Conservation (phyloP, 2,113 vertebrate species). For the Callorhinus ursinus region DNA sequence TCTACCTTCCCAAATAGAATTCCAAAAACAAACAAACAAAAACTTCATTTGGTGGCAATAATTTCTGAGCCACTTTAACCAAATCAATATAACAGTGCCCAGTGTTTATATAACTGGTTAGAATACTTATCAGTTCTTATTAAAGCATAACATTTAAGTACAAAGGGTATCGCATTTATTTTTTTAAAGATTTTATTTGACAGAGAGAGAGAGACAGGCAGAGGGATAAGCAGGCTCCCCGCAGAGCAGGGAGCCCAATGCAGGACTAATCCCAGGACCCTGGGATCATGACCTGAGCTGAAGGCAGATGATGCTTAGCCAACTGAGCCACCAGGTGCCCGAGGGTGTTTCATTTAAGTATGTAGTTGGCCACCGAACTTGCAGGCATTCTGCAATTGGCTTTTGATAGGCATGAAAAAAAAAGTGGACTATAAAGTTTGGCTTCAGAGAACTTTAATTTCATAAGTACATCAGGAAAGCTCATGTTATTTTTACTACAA, state of each 20-base stretch:
- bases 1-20: neutral
- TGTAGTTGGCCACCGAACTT: neutral
- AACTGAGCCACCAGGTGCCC: no score
- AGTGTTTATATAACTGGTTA: neutral
- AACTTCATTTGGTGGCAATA: neutral
- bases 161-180: neutral
- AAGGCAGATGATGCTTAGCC: no score
- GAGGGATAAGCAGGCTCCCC: no score
- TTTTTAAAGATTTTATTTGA: neutral
- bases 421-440: slow-evolving; percentile 56
- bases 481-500: neutral
- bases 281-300: no score
- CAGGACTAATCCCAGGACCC: no score
- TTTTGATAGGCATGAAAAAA: slow-evolving; percentile 35
- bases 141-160: neutral
- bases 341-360: neutral
- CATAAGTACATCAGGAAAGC: slow-evolving; percentile 4
- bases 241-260: no score
- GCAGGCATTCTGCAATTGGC: neutral
- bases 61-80: neutral
- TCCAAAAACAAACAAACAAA: neutral
- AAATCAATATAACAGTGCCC: neutral
- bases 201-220: no score
- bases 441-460: slow-evolving; percentile 49
- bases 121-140: neutral